Conservation (phyloP, 2,888 invertebrate species). For the Limnephilus lunatus region DNA sequence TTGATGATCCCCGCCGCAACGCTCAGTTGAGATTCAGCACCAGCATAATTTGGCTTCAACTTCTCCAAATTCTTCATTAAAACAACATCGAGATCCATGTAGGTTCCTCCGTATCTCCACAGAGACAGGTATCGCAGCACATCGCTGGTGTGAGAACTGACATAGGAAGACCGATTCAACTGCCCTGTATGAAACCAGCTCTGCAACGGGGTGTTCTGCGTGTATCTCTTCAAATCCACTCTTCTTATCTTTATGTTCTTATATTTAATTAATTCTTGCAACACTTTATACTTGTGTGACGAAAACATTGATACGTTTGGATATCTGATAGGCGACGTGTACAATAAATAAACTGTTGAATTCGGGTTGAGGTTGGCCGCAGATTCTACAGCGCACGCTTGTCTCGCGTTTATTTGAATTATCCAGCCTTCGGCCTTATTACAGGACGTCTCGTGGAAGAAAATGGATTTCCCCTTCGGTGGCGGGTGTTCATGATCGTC, state of each 20-base stretch:
- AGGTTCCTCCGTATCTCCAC: constrained; percentile 87
- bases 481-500: constrained; percentile 58
- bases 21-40: constrained; percentile 77
- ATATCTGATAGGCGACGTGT: constrained; percentile 73
- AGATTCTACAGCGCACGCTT: constrained; percentile 84
- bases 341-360: constrained; percentile 77
- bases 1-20: constrained; percentile 84
- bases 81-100: constrained; percentile 86
- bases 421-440: constrained; percentile 70
- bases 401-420: constrained; percentile 75
- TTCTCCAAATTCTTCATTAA: constrained; percentile 79
- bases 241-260: constrained; percentile 76
- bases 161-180: constrained; percentile 77
- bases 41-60: constrained; percentile 79
- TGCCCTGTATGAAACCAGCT: constrained; percentile 74
- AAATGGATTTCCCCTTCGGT: constrained; percentile 74
- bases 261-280: constrained; percentile 71
- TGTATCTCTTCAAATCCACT: constrained; percentile 75
- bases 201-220: constrained; percentile 78
- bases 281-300: constrained; percentile 50
- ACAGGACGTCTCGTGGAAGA: constrained; percentile 84
- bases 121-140: constrained; percentile 81
- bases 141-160: constrained; percentile 81
- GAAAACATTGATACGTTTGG: constrained; percentile 68
- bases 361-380: constrained; percentile 80